Evolutionary conservation across 2,888 invertebrate genomes (phyloP), one percentile per base, ranked within the genome.

Genomic region (Watsonalla binaria): DNA sequence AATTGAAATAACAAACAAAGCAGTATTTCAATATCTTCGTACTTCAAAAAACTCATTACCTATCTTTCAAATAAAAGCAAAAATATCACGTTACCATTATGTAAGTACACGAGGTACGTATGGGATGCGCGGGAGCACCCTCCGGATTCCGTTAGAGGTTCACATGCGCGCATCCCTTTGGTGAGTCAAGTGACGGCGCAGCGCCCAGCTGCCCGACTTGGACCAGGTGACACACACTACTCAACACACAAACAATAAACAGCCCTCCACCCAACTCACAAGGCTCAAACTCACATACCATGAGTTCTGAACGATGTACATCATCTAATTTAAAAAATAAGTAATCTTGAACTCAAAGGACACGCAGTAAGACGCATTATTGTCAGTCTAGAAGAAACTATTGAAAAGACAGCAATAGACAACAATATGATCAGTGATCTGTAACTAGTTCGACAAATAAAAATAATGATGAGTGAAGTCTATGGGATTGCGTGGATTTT

Each of bases 161-260:
- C 86, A 79, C 87, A 87, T 80, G 84, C 76, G 84, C 76, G 80
- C 88, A 89, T 87, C 90, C 90, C 89, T 89, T 88, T 86, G 81
- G 80, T 76, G 86, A 86, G 89, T 87, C 90, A 89, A 89, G 90
- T 89, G 90, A 88, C 82, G 85, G 75, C 78, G 72, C 75, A 68
- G 73, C 75, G 73, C 79, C 85, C 88, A 82, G 81, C 83, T 80
- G 82, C 80, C 80, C 78, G 78, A 82, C 76, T 72, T 65, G 71
- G 70, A 74, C 89, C 90, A 87, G 89, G 89, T 87, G 89, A 86
- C 76, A 74, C 69, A 65, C 58, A 58, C 55, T 54, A 13, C 39
- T 42, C 11, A 45, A 39, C 55, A 54, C 51, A 13, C 62, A 60
- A 61, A 51, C 53, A 13, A 80, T 74, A 70, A 53, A 37, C 45